These are phyloP conservation scores for Drosophila mayaguana DNA, from an alignment of 2,888 invertebrate genomes.

Conservation along the genomic window DNA sequence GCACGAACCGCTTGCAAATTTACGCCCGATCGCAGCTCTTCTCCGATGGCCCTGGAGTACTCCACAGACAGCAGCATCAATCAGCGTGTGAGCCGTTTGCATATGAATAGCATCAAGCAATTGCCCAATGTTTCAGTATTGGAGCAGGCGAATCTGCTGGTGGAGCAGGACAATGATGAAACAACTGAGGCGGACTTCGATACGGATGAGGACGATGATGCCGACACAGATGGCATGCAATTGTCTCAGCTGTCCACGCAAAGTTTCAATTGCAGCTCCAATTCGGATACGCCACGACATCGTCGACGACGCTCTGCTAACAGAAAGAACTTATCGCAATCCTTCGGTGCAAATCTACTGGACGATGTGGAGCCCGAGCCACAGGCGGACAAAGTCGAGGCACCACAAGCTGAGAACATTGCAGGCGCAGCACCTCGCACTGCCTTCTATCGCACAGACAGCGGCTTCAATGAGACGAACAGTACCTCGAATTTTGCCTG, in stretches of 20 bases:
- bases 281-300: slow-evolving; percentile 82
- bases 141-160: slow-evolving; percentile 23
- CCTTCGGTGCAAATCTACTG: slow-evolving; percentile 78
- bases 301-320: slow-evolving; percentile 81
- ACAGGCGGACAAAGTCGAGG: slow-evolving; percentile 11
- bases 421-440: slow-evolving; percentile 12
- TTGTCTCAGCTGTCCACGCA: slow-evolving; percentile 77
- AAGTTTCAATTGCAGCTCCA: slow-evolving; percentile 77
- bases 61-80: slow-evolving; percentile 80
- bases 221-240: slow-evolving; percentile 81
- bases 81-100: slow-evolving; percentile 72
- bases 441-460: slow-evolving; percentile 81
- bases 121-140: slow-evolving; percentile 22
- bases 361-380: slow-evolving; percentile 56
- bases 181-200: slow-evolving; percentile 23
- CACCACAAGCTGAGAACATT: background rate
- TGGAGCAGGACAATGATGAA: slow-evolving; percentile 41
- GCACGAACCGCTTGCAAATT: slow-evolving; percentile 54
- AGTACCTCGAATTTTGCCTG: slow-evolving; percentile 59
- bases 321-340: slow-evolving; percentile 84
- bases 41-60: slow-evolving; percentile 66
- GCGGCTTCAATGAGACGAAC: slow-evolving; percentile 84
- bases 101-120: slow-evolving; percentile 67
- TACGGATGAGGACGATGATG: slow-evolving; percentile 50
- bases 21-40: slow-evolving; percentile 81